Evolutionary conservation across 1,140 invertebrate genomes (phyloP).

Genomic region (Idris sp.): DNA sequence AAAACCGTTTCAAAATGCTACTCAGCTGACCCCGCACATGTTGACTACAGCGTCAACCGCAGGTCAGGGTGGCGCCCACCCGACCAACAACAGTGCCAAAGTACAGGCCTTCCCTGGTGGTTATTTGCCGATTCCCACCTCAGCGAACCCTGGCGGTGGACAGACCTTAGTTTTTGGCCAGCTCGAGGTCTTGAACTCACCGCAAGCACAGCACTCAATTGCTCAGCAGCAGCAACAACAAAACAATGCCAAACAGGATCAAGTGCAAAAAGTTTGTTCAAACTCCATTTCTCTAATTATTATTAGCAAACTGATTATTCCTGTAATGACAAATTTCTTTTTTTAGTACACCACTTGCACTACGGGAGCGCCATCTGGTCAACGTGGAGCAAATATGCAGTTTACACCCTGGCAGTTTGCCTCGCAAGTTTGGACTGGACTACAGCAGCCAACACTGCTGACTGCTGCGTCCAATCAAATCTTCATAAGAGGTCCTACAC

Average conservation of each 20-base stretch:
- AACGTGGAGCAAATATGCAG: conserved; percentile 80
- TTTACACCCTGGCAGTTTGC: conserved; percentile 81
- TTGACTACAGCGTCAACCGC: conserved; percentile 81
- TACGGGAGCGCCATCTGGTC: conserved; percentile 81
- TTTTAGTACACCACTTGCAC: conserved; percentile 80
- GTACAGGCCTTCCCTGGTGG: conserved; percentile 78
- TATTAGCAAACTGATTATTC: no score
- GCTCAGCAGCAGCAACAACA: conserved; percentile 76
- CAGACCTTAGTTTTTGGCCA: conserved; percentile 90
- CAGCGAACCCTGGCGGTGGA: conserved; percentile 85
- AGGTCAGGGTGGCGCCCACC: conserved; percentile 84
- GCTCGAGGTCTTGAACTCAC: conserved; percentile 82
- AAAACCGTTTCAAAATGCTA: conserved; percentile 87
- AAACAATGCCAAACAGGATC: conserved; percentile 71
- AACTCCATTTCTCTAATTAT: no score
- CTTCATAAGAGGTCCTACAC: conserved; percentile 87
- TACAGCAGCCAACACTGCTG: conserved; percentile 84
- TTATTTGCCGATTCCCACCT: conserved; percentile 85
- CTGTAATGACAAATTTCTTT: no score
- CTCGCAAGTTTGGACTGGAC: conserved; percentile 82
- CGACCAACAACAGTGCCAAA: conserved; percentile 81
- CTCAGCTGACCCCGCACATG: conserved; percentile 88
- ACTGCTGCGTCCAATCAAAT: conserved; percentile 86
- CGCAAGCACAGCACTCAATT: conserved; percentile 78
- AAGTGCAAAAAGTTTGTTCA: conserved; percentile 75